These are phyloP conservation scores for Dendrolimus houi DNA, from an alignment of 2,888 invertebrate genomes.

Conservation along the genomic window DNA sequence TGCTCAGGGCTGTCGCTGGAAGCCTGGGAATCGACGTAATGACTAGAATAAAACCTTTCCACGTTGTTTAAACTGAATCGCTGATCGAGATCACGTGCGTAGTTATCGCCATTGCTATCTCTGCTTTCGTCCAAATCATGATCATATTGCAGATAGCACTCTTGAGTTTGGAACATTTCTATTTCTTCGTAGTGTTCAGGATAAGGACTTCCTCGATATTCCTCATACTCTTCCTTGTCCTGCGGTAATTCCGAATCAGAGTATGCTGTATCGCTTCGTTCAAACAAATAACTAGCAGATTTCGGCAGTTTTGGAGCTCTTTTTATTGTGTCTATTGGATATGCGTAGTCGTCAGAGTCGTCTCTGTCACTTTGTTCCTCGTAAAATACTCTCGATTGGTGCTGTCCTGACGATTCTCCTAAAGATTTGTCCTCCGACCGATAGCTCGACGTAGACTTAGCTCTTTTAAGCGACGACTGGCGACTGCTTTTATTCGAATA, in stretches of 20 bases:
- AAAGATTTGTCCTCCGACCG: slow-evolving; percentile 51
- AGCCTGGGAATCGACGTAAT: slow-evolving; percentile 78
- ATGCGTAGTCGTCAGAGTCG: slow-evolving; percentile 69
- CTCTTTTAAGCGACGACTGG: slow-evolving; percentile 64
- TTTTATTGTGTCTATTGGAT: slow-evolving; percentile 69
- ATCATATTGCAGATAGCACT: slow-evolving; percentile 66
- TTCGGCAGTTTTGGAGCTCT: slow-evolving; percentile 64
- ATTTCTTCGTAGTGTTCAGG: slow-evolving; percentile 64
- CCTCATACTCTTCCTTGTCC: slow-evolving; percentile 63
- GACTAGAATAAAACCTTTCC: slow-evolving; percentile 66
- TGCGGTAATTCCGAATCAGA: slow-evolving; percentile 61
- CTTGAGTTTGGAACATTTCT: slow-evolving; percentile 65
- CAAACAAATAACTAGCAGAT: slow-evolving; percentile 56
- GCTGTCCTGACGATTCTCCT: slow-evolving; percentile 53
- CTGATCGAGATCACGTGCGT: slow-evolving; percentile 59
- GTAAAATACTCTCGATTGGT: slow-evolving; percentile 47
- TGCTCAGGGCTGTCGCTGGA: slow-evolving; percentile 82
- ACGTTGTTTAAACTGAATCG: slow-evolving; percentile 69
- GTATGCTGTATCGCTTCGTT: slow-evolving; percentile 61
- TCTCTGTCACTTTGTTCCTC: slow-evolving; percentile 65
- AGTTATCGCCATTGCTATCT: slow-evolving; percentile 38
- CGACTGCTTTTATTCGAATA: slow-evolving; percentile 69
- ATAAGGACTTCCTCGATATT: slow-evolving; percentile 63
- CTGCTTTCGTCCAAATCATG: slow-evolving; percentile 36
- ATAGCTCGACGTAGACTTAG: slow-evolving; percentile 47